Evolutionary conservation across 1,140 invertebrate species (phyloP).

Genomic region (Laodelphax striatellus): DNA sequence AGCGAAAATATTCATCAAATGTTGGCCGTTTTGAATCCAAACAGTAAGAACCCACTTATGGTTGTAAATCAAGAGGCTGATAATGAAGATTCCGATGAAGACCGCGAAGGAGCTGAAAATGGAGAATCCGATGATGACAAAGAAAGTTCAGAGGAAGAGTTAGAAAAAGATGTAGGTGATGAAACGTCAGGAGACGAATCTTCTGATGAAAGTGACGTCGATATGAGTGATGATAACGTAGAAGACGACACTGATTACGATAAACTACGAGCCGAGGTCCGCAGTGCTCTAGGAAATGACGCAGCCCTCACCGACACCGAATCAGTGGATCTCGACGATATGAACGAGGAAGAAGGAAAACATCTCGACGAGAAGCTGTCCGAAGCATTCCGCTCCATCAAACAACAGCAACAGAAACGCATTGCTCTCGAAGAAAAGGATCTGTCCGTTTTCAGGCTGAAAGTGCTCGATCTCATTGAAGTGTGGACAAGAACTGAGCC

Average conservation of each 20-base stretch:
- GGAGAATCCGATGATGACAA: slow-evolving; percentile 27
- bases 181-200: slow-evolving; percentile 28
- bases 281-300: slow-evolving; percentile 13
- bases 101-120: slow-evolving; percentile 16
- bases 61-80: slow-evolving; percentile 23
- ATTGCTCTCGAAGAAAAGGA: slow-evolving; percentile 39
- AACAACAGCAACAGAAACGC: slow-evolving; percentile 32
- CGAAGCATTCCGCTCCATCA: slow-evolving; percentile 53
- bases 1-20: slow-evolving; percentile 54
- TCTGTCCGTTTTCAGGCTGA: slow-evolving; percentile 11
- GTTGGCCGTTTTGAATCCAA: slow-evolving; percentile 19
- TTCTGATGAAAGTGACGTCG: slow-evolving; percentile 17
- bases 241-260: slow-evolving; percentile 50
- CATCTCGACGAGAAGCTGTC: slow-evolving; percentile 54
- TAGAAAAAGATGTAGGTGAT: slow-evolving; percentile 28
- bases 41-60: slow-evolving; percentile 41
- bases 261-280: slow-evolving; percentile 35
- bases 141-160: slow-evolving; percentile 26
- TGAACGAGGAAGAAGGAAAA: slow-evolving; percentile 61
- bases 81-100: not conserved
- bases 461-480: slow-evolving; percentile 30
- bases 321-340: slow-evolving; percentile 61
- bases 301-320: slow-evolving; percentile 30
- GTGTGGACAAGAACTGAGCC: not conserved
- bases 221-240: slow-evolving; percentile 37